These are phyloP conservation scores for Cactoblastis cactorum DNA, from an alignment of 2,888 invertebrate species.

Conservation along the genomic window DNA sequence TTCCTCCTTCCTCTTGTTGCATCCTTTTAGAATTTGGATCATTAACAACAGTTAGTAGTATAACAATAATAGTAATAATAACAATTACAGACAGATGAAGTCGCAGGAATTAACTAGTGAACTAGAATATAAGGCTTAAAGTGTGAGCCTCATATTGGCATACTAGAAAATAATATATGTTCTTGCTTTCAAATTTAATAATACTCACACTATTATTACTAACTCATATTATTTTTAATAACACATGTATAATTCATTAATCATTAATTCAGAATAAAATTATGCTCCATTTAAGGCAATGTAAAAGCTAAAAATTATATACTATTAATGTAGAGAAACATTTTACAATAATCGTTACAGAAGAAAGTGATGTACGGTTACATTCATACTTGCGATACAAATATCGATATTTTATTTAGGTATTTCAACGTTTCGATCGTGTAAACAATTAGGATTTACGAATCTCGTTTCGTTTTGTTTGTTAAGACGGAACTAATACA, in stretches of 20 bases:
- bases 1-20: no score
- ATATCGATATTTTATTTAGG: not conserved
- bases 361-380: not conserved
- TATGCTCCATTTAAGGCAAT: not conserved
- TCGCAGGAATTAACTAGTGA: no score
- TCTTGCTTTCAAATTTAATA: no score
- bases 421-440: constrained; percentile 5
- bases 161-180: no score
- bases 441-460: constrained; percentile 8
- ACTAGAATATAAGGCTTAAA: no score
- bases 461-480: constrained; percentile 9
- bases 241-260: not conserved
- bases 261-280: not conserved
- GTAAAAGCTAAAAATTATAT: not conserved
- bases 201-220: no score
- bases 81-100: no score
- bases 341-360: not conserved
- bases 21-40: no score
- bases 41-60: no score
- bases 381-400: not conserved
- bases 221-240: no score
- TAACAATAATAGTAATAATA: no score
- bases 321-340: not conserved
- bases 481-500: constrained; percentile 44
- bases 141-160: no score